Percentiles rank a stretch among this genome's conserved stretches.
Conservation (phyloP, 2,113 vertebrate species). For the Pundamilia nyererei region DNA sequence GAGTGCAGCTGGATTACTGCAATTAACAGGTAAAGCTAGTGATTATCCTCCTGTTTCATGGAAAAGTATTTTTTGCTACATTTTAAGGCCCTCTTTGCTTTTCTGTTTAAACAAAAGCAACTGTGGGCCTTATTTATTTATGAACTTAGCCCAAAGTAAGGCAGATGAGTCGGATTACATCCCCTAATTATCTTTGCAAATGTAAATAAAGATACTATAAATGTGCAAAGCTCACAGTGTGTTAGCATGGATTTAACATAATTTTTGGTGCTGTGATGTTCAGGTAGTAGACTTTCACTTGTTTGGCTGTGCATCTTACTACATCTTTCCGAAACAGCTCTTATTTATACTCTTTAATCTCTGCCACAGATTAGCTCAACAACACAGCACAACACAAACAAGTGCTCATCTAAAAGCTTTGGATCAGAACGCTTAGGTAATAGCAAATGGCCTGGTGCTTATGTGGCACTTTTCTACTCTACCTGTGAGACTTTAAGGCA, state of each 20-base stretch:
- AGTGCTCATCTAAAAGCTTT: not conserved
- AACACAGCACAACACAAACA: not conserved
- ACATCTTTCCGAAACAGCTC: not conserved
- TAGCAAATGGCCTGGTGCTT: not conserved
- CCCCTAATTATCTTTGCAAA: not conserved
- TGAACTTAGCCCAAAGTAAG: not conserved
- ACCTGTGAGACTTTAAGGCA: not conserved
- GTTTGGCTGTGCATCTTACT: not conserved
- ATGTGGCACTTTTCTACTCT: not conserved
- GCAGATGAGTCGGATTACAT: not conserved
- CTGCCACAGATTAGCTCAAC: slow-evolving; percentile 14
- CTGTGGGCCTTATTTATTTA: not conserved
- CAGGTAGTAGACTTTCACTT: not conserved
- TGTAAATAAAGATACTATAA: not conserved
- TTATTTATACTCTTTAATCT: not conserved
- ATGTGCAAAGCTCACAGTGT: not conserved
- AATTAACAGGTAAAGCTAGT: slow-evolving; percentile 42
- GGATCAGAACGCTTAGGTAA: not conserved
- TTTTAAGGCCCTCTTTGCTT: not conserved
- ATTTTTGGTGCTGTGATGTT: not conserved
- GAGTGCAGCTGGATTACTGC: slow-evolving; percentile 39
- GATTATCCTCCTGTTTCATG: slow-evolving; percentile 30
- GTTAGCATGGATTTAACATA: not conserved
- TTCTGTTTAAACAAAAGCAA: not conserved
- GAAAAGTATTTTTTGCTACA: slow-evolving; percentile 32